Base-by-base conservation (phyloP, 2,113 vertebrate species). In the Alaudala cheleensis region DNA sequence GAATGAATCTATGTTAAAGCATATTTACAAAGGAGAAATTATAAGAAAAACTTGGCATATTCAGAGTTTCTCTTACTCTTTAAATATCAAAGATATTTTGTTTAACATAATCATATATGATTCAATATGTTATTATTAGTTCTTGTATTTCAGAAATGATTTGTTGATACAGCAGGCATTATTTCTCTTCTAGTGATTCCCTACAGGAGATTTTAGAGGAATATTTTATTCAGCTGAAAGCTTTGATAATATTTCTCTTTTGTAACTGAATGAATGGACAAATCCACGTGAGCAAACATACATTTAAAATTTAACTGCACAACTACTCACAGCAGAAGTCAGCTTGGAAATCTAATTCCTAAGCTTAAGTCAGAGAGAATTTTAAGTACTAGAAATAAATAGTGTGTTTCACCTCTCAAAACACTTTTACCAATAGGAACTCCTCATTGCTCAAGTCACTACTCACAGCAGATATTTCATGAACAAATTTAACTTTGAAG, bases 191-290 rank as follows among this genome's bases (percentile, higher is more conserved):
- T 39, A 49, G 8, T 66, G 71, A 83, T 50, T 92, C 67, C n/a
- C 89, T 80, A 53, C 31, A 73, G 67, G 62, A 83, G 25, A 65
- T 82, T 88, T 90, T 72, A 88, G 22, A 76, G 31, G 21, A 88
- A 81, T 44, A 88, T 60, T 93, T 91, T 71, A 82, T 94, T 89
- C 12, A 81, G n/a, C 29, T 79, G 40, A 64, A 92, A 76, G 24
- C 53, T 95, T 85, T 93, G 61, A 85, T 84, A 71, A 84, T 37
- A 72, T 76, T 93, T 94, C 57, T 93, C 24, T 40, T 79, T 95
- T 61, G 39, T 79, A 92, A 74, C 4, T 20, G 49, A 94, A 89
- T n/a, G 33, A 87, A 90, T 54, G 34, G 61, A 64, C 21, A 85
- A 87, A 79, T 60, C 14, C 20, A 67, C 72, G 70, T 9, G 14